A percentile compares a stretch with the other conserved stretches of the same genome.
Evolutionary conservation across 2,113 vertebrate species (phyloP).

Genomic region (Murina feae): DNA sequence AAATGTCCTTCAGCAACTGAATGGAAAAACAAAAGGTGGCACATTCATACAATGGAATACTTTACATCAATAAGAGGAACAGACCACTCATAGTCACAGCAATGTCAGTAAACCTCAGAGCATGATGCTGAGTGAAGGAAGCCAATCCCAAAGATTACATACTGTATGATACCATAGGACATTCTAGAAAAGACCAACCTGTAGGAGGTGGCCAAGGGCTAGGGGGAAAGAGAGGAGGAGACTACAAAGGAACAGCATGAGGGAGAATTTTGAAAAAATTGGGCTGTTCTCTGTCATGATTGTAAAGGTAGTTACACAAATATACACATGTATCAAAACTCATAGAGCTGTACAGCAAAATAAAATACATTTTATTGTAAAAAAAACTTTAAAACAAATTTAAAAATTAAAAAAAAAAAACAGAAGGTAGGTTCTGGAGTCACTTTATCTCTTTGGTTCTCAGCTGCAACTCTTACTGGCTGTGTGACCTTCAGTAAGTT

Average conservation of each 20-base stretch:
- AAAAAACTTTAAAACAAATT: not conserved
- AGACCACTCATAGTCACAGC: not conserved
- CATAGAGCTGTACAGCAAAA: not conserved
- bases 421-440: not conserved
- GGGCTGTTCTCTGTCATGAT: not conserved
- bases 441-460: not conserved
- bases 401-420: not conserved
- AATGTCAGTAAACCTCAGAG: not conserved
- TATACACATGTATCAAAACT: not conserved
- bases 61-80: not conserved
- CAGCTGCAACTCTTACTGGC: not conserved
- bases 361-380: not conserved
- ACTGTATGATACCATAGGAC: no score
- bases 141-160: not conserved
- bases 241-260: not conserved
- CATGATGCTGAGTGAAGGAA: not conserved
- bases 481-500: not conserved
- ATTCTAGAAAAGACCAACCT: not conserved
- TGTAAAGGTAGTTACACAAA: not conserved
- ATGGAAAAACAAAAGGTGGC: not conserved
- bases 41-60: rapidly evolving
- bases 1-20: not conserved
- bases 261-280: not conserved
- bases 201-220: no score
- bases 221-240: rapidly evolving